Conservation (phyloP, 2,797 vertebrate genomes). For the Danio kyathit region DNA sequence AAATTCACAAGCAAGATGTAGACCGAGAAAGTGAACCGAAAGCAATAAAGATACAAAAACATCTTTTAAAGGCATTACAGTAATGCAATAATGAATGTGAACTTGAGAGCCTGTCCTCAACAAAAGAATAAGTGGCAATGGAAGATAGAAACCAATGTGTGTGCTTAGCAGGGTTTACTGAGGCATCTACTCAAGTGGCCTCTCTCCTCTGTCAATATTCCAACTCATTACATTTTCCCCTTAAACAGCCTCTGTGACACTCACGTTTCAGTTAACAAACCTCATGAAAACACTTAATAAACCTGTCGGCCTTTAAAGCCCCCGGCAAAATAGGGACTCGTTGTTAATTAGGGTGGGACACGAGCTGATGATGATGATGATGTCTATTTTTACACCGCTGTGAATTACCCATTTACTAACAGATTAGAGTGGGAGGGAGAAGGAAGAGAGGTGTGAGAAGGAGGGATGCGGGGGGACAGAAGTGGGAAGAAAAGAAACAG, state of each 20-base stretch:
- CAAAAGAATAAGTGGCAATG: slow-evolving; percentile 3
- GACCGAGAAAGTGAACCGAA: slow-evolving; percentile 4
- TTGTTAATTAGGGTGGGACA: slow-evolving; percentile 54
- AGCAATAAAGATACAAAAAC: slow-evolving; percentile 2
- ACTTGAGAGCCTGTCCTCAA: not conserved
- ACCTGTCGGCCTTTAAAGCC: slow-evolving; percentile 56
- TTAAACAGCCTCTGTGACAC: slow-evolving; percentile 56
- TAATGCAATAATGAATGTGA: slow-evolving; percentile 31
- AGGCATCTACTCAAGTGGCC: slow-evolving; percentile 57
- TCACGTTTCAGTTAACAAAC: slow-evolving; percentile 48
- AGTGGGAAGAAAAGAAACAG: slow-evolving; percentile 62
- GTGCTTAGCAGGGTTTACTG: slow-evolving; percentile 37
- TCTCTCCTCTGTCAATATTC: slow-evolving; percentile 62
- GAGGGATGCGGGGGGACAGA: slow-evolving; percentile 40
- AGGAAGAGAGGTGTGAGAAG: slow-evolving; percentile 43
- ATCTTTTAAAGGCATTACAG: slow-evolving; percentile 24
- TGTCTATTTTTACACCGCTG: slow-evolving; percentile 55
- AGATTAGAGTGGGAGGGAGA: slow-evolving; percentile 56
- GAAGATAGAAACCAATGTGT: slow-evolving; percentile 27
- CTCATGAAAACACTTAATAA: slow-evolving; percentile 52
- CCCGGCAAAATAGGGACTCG: slow-evolving; percentile 30
- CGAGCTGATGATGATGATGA: slow-evolving; percentile 40
- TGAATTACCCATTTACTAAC: slow-evolving; percentile 51
- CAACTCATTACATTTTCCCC: slow-evolving; percentile 59
- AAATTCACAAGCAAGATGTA: slow-evolving; percentile 41